Evolutionary conservation across 2,888 invertebrate species (phyloP).

Genomic region (Ptilodon capucinus): DNA sequence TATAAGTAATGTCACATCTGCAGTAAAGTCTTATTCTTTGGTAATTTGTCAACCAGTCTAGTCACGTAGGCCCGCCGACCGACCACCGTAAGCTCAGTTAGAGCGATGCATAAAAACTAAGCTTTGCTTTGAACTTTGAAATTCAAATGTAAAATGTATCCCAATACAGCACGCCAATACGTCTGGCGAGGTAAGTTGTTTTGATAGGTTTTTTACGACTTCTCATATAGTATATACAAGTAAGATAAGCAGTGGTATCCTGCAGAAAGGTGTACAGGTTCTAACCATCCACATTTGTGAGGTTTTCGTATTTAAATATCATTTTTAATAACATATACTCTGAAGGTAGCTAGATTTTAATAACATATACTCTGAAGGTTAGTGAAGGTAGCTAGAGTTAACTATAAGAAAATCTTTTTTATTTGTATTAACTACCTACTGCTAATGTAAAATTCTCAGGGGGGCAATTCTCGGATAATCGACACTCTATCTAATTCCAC

Average conservation of each 20-base stretch:
- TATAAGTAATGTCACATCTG: slow-evolving; percentile 8
- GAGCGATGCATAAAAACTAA: slow-evolving; percentile 79
- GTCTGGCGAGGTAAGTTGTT: slow-evolving; percentile 43
- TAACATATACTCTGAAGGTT: no score
- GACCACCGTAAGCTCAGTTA: slow-evolving; percentile 78
- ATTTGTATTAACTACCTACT: no score
- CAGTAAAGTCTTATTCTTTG: slow-evolving; percentile 43
- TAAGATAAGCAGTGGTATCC: slow-evolving; percentile 5
- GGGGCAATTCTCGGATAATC: no score
- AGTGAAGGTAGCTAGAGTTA: no score
- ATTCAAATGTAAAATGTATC: slow-evolving; percentile 71
- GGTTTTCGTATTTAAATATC: no score
- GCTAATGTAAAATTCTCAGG: no score
- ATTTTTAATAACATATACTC: no score
- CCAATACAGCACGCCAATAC: slow-evolving; percentile 59
- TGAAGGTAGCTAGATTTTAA: no score
- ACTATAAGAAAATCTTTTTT: no score
- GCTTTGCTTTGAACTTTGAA: slow-evolving; percentile 76
- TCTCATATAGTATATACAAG: slow-evolving; percentile 7
- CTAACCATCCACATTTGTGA: no score
- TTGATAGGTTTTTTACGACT: slow-evolving; percentile 38
- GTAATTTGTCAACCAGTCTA: slow-evolving; percentile 57
- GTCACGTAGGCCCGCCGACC: slow-evolving; percentile 68
- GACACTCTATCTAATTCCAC: no score
- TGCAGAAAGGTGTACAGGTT: no score